Evolutionary conservation across 2,797 vertebrate species (phyloP).

Genomic region (Sebastes flavidus): DNA sequence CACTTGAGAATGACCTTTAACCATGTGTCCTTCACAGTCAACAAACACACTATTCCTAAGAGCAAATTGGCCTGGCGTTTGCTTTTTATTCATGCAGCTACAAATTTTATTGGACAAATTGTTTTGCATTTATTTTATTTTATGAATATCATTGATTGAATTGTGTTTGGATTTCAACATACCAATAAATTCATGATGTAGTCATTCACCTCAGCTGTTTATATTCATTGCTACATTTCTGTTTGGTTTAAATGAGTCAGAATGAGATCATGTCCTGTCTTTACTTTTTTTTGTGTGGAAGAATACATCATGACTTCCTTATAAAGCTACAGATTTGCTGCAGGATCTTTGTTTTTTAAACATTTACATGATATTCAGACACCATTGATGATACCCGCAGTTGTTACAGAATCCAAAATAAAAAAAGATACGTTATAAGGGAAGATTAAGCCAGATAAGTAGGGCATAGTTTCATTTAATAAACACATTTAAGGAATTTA

Average conservation of each 20-base stretch:
- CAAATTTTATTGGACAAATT: not conserved
- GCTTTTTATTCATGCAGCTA: not conserved
- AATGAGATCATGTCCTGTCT: not conserved
- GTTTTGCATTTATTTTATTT: not conserved
- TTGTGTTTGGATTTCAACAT: slow-evolving; percentile 11
- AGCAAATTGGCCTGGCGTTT: not conserved
- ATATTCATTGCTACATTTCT: not conserved
- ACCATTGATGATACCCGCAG: not conserved
- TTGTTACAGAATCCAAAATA: not conserved
- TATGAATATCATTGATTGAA: not conserved
- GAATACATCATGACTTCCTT: not conserved
- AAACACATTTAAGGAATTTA: not conserved
- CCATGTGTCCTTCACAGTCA: slow-evolving; percentile 1
- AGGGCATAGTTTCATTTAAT: not conserved
- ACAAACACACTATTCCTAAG: not conserved
- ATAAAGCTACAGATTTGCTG: not conserved
- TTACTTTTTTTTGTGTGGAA: not conserved
- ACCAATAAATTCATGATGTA: slow-evolving; percentile 31
- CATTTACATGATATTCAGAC: not conserved
- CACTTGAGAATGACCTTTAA: not conserved
- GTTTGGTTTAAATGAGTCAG: slow-evolving; percentile 17
- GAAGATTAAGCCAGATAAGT: not conserved
- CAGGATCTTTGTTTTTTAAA: not conserved
- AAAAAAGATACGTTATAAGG: not conserved
- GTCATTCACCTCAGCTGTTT: not conserved